Base-by-base conservation (phyloP, 2,888 invertebrate species). In the Nezara viridula region DNA sequence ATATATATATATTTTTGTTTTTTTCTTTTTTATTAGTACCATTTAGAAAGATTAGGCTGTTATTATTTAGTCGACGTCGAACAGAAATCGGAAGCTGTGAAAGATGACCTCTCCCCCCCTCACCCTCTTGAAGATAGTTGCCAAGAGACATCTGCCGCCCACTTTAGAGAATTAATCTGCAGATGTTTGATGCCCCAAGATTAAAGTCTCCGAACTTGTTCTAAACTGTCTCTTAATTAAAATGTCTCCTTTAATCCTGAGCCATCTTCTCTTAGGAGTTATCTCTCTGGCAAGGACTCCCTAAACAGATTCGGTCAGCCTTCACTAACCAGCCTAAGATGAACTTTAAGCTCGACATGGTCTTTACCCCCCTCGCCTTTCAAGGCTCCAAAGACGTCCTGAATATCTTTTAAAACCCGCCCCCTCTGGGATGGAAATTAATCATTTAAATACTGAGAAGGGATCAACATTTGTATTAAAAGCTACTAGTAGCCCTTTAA, bases 281-380 rank as follows among this genome's bases (percentile, higher is more conserved):
- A 81, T 81, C 81, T 12, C 81, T 5, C 7, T 7, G 7, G 44
- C 7, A 10, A 10, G 44, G 44, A 10, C 10, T 10, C 44, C 44
- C 44, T 81, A 81, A 81, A 81, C 44, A 81, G 81, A 81, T 81
- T 81, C 81, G 81, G 81, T 47, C 12, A 44, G 81, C 44, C 81
- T 81, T 81, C 44, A 81, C 81, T 81, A 81, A 81, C 81, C 81
- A 81, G 81, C 81, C 81, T 81, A 81, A 81, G 81, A 81, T 81
- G 81, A 81, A 81, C 44, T 81, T 47, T 81, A 81, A 81, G 44
- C 44, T n/a, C 81, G n/a, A 10, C 44, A 81, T 47, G 81, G 81
- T 47, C 44, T 32, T 37, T 55, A 55, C 7, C 7, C 19, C 19
- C n/a, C 44, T 5, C 37, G 19, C 40, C 12, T n/a, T 44, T n/a